These are phyloP conservation scores for Gallinago solitaria DNA, from an alignment of 2,797 vertebrate genomes.

Conservation along the genomic window DNA sequence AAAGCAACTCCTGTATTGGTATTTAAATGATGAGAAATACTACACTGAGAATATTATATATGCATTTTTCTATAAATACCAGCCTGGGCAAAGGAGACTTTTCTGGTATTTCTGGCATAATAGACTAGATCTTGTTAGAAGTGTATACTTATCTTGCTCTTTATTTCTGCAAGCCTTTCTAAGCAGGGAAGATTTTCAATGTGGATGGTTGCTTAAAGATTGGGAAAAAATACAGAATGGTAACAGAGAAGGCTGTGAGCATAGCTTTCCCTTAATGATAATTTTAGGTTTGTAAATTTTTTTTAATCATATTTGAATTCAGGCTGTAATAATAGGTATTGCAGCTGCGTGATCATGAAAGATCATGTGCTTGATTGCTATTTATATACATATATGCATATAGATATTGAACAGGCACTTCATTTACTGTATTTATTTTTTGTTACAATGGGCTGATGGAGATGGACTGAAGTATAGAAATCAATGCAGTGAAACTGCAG, in stretches of 20 bases:
- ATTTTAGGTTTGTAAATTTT: slow-evolving; percentile 33
- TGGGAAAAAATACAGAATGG: neutral
- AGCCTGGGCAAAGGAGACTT: neutral
- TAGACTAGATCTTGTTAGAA: neutral
- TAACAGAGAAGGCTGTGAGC: neutral
- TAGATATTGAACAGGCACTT: neutral
- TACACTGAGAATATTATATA: neutral
- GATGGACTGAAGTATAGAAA: neutral
- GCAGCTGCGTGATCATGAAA: slow-evolving; percentile 37
- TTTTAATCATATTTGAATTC: slow-evolving; percentile 42
- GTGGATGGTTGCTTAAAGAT: neutral
- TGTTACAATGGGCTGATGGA: neutral
- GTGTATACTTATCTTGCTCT: neutral
- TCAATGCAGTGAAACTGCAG: neutral
- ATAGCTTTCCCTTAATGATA: neutral
- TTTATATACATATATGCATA: neutral
- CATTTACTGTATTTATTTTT: slow-evolving; percentile 5
- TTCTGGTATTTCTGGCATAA: neutral
- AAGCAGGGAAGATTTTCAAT: neutral
- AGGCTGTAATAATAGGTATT: slow-evolving; percentile 32
- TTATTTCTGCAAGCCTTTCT: neutral
- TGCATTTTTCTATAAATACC: neutral
- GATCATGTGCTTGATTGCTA: slow-evolving; percentile 14
- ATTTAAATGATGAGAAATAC: neutral
- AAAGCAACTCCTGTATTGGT: neutral